These are phyloP conservation scores for Galendromus occidentalis DNA, from an alignment of 1,140 invertebrate species.

Conservation along the genomic window DNA sequence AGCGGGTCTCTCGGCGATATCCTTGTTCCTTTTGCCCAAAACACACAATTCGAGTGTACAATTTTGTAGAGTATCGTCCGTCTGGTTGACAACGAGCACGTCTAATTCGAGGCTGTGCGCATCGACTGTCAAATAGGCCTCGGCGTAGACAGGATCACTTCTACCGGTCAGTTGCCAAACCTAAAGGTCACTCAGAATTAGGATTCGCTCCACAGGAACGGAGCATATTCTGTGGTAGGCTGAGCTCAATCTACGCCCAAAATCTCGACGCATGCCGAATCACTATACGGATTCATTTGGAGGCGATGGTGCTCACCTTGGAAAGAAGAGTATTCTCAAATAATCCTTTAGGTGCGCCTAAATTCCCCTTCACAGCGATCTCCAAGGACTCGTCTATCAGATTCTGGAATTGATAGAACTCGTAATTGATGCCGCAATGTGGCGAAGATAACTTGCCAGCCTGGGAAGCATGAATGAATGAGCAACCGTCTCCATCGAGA, in stretches of 20 bases:
- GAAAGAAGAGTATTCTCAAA: no score
- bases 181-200: constrained; percentile 21
- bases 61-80: constrained; percentile 88
- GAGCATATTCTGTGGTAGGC: constrained; percentile 70
- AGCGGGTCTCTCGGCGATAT: constrained; percentile 91
- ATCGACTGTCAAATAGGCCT: constrained; percentile 96
- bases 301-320: no score
- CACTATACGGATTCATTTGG: no score
- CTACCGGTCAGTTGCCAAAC: constrained; percentile 98
- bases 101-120: constrained; percentile 97
- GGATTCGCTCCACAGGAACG: constrained; percentile 36
- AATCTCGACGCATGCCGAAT: no score
- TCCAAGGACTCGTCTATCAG: no score
- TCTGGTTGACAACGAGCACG: constrained; percentile 93
- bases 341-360: no score
- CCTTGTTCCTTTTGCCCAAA: constrained; percentile 57
- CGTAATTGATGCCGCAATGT: no score
- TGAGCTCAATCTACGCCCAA: constrained; percentile 69
- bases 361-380: no score
- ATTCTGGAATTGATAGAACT: no score
- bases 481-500: no score
- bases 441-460: no score
- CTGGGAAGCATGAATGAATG: no score
- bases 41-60: constrained; percentile 93
- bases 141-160: constrained; percentile 95